Evolutionary conservation across 2,888 invertebrate genomes (phyloP), one percentile per base, ranked within the genome.

Genomic region (Mesorhabditis belari): DNA sequence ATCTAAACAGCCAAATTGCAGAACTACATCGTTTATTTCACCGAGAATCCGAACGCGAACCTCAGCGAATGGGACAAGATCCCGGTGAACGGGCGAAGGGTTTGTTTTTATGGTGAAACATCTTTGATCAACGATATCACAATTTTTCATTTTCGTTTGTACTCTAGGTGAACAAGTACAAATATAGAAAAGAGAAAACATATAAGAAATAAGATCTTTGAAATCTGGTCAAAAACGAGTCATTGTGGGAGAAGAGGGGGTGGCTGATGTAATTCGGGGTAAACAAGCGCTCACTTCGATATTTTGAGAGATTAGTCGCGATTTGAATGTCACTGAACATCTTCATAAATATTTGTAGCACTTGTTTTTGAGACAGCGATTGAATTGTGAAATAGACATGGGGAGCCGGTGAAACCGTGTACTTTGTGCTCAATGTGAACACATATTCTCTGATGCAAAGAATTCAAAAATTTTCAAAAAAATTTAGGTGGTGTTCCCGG

Each of bases 1-100:
- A 53, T 5, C 6, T 6, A 21, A 26, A 60, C 21, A n/a, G 24
- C 5, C 9, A 24, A 5, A 27, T 61, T 68, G 58, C 61, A 76
- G 69, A 70, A 75, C 60, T 79, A 79, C 60, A 71, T 77, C 57
- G 79, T 79, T 12, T 79, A 79, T 50, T 79, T 74, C 62, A 80
- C 79, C 17, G 79, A 79, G 58, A 80, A 77, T 63, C 74, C 77
- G 4, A 71, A 70, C 49, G 74, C 77, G 1, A 64, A 71, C 3
- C 66, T 79, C 6, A 63, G 69, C 0, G 79, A 79, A 53, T 79
- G 79, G 79, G 71, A 79, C 62, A 79, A 79, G 60, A 65, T 78
- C 21, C 70, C 71, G 12, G 79, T 79, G 4, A 73, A 73, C 50
- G 79, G 79, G 12, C 53, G 75, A 21, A 64, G 65, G 56, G 71